These are phyloP conservation scores for Lymantria monacha DNA, from an alignment of 2,888 invertebrate genomes.

Conservation along the genomic window DNA sequence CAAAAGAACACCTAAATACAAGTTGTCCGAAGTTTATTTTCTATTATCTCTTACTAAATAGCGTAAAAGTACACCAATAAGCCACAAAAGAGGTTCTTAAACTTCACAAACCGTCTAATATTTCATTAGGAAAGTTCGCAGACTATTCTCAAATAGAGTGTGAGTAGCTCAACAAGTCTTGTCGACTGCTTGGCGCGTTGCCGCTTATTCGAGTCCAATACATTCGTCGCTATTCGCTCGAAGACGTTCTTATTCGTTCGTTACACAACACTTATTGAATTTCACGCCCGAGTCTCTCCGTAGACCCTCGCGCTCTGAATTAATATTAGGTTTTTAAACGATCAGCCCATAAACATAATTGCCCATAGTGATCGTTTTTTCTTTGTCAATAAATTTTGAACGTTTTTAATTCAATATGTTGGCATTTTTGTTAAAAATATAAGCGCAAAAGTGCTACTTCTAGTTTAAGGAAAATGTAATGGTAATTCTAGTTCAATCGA, in stretches of 20 bases:
- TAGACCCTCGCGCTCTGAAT: conserved; percentile 49
- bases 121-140: conserved; percentile 25
- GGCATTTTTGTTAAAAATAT: too few species aligned
- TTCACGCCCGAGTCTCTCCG: conserved; percentile 50
- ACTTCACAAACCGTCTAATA: conserved; percentile 1
- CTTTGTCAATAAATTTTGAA: not conserved
- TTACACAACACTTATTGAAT: conserved; percentile 62
- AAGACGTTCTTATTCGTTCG: conserved; percentile 30
- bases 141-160: conserved; percentile 12
- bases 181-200: conserved; percentile 15
- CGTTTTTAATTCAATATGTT: too few species aligned
- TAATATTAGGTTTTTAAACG: conserved; percentile 42
- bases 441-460: too few species aligned
- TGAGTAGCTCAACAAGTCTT: conserved; percentile 43
- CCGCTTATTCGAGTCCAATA: conserved; percentile 14
- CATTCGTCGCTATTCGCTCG: conserved; percentile 1
- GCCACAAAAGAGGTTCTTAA: not conserved
- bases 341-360: conserved; percentile 28
- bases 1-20: too few species aligned
- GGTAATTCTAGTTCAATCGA: too few species aligned
- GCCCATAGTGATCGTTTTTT: too few species aligned
- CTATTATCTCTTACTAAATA: not conserved
- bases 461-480: too few species aligned
- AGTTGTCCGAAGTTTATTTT: too few species aligned
- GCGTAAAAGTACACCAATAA: not conserved